These are phyloP conservation scores for Poecilia gillii DNA, from an alignment of 2,797 vertebrate species.

Conservation along the genomic window DNA sequence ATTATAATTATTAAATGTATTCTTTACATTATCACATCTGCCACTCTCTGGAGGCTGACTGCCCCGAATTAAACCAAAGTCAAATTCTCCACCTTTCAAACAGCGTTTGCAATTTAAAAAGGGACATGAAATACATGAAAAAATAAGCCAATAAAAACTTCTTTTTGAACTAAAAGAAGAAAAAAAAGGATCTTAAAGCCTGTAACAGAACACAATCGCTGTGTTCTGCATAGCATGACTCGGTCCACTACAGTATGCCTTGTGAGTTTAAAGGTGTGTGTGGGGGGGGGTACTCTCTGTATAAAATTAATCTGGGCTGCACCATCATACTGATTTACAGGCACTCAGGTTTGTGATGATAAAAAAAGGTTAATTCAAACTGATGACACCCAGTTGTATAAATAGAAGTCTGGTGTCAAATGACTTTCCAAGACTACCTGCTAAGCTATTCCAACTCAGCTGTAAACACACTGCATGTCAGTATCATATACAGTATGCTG, in stretches of 20 bases:
- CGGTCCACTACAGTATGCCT: conserved; percentile 42
- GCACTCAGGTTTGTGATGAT: conserved; percentile 25
- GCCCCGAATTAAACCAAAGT: neutral
- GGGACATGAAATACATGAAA: conserved; percentile 5
- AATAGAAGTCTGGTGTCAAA: conserved; percentile 55
- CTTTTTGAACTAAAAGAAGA: neutral
- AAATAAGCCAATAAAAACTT: neutral
- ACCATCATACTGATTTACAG: conserved; percentile 35
- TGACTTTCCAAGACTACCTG: conserved; percentile 45
- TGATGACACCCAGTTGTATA: conserved; percentile 48
- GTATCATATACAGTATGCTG: neutral
- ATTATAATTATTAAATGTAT: neutral
- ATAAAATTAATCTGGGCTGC: conserved; percentile 42
- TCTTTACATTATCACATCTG: neutral
- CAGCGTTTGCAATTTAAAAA: neutral
- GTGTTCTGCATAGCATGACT: conserved; percentile 59
- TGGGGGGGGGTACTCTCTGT: conserved; percentile 12
- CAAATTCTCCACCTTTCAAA: neutral
- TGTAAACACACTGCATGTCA: conserved; percentile 19
- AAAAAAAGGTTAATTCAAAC: conserved; percentile 39
- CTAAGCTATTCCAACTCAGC: conserved; percentile 31
- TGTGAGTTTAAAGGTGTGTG: conserved; percentile 9
- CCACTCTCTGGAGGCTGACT: neutral
- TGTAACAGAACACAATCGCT: conserved; percentile 45
- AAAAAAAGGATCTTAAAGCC: conserved; percentile 29